phyloP scores from a whole-genome alignment of 2,797 vertebrate species.

The Passerculus sandwichensis region DNA sequence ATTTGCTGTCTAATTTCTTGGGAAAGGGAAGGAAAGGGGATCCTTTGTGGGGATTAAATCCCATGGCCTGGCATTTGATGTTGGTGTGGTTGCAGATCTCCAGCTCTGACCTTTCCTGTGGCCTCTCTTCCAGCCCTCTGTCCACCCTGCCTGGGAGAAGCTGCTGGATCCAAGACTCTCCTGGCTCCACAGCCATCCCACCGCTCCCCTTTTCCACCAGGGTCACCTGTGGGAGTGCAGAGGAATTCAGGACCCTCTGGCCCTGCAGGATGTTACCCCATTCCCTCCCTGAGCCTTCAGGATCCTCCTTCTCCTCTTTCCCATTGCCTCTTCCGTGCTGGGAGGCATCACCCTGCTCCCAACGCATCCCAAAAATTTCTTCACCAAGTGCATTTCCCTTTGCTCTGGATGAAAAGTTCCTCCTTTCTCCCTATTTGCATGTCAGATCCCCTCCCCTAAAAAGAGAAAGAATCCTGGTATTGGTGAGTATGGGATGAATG shows the following conservation, averaged over 20 bases:
- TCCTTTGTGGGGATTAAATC: background rate
- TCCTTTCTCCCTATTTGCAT: background rate
- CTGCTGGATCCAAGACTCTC: background rate
- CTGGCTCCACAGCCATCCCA: background rate
- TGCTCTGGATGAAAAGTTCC: background rate
- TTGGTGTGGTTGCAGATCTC: fast-evolving
- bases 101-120: background rate
- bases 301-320: background rate
- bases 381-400: background rate
- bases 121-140: background rate
- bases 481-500: fast-evolving
- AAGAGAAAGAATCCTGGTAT: background rate
- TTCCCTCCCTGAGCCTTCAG: background rate
- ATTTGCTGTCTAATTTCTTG: background rate
- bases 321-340: fast-evolving
- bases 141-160: background rate
- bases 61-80: fast-evolving
- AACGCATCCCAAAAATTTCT: background rate
- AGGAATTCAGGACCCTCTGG: background rate
- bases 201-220: background rate
- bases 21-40: background rate
- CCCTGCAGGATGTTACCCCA: background rate
- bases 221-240: background rate
- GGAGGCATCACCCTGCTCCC: background rate
- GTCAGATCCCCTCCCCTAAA: background rate